These are phyloP conservation scores for Perizoma flavofasciatum DNA, from an alignment of 2,888 invertebrate genomes.

Conservation along the genomic window DNA sequence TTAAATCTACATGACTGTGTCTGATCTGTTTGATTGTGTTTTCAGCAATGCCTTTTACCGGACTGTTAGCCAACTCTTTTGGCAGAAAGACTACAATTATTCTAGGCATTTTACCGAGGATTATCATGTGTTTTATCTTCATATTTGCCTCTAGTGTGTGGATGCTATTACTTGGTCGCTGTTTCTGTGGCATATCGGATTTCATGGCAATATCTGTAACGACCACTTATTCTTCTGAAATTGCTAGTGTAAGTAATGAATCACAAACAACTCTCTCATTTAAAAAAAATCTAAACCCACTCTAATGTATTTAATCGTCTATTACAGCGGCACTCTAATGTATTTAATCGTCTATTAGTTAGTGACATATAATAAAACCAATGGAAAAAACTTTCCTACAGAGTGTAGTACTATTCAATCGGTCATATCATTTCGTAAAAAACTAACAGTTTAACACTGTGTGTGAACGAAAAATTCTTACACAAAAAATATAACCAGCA, in stretches of 20 bases:
- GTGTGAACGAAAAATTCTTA: too few relatives aligned
- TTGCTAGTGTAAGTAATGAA: constrained; percentile 49
- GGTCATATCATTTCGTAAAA: too few relatives aligned
- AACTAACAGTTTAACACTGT: too few relatives aligned
- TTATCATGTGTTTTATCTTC: constrained; percentile 41
- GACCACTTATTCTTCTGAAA: constrained; percentile 55
- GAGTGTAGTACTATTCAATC: too few relatives aligned
- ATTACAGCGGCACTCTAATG: too few relatives aligned
- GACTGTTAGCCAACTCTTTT: constrained; percentile 39
- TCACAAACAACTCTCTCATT: not conserved
- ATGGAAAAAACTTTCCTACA: too few relatives aligned
- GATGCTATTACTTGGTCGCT: constrained; percentile 50
- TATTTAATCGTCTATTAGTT: too few relatives aligned
- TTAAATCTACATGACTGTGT: constrained; percentile 28
- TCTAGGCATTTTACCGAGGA: constrained; percentile 44
- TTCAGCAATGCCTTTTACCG: constrained; percentile 39
- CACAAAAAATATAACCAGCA: too few relatives aligned
- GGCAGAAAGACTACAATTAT: constrained; percentile 44
- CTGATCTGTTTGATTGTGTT: constrained; percentile 4
- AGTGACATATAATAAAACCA: too few relatives aligned
- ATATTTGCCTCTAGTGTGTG: constrained; percentile 51
- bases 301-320: too few relatives aligned
- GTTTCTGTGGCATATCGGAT: constrained; percentile 40
- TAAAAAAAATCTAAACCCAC: too few relatives aligned
- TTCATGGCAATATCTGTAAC: constrained; percentile 41